Conservation (phyloP, 2,888 invertebrate species). For the Calliphora vomitoria region DNA sequence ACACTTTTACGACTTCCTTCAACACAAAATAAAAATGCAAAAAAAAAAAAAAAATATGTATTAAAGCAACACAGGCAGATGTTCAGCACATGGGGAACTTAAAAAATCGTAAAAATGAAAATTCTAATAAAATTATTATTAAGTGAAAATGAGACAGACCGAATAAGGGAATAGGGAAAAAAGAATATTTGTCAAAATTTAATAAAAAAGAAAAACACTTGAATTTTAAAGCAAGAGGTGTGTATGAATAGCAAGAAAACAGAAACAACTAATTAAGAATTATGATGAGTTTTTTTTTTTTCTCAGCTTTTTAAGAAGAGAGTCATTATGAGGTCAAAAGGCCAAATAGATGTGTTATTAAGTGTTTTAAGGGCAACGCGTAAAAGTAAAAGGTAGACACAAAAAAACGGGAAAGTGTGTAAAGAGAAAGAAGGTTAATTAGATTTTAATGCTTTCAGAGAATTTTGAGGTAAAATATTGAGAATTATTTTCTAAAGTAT, state of each 20-base stretch:
- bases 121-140: slow-evolving; percentile 9
- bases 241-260: not conserved
- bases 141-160: not conserved
- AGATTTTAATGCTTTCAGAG: not conserved
- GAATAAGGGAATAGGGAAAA: not conserved
- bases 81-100: not conserved
- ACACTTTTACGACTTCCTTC: slow-evolving; percentile 21
- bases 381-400: not conserved
- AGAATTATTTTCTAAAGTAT: too few species aligned
- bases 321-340: slow-evolving; percentile 14
- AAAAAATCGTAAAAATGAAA: slow-evolving; percentile 5
- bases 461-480: not conserved
- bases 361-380: not conserved
- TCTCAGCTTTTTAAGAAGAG: too few species aligned
- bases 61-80: not conserved
- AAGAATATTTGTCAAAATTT: not conserved
- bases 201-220: not conserved
- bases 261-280: slow-evolving; percentile 24
- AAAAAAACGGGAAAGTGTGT: not conserved
- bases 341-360: slow-evolving; percentile 10
- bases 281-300: slow-evolving; percentile 8
- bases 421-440: not conserved
- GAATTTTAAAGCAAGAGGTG: not conserved
- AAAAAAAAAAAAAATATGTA: not conserved
- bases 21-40: not conserved